Evolutionary conservation across 2,888 invertebrate species (phyloP).

Genomic region (Melipona beecheii): DNA sequence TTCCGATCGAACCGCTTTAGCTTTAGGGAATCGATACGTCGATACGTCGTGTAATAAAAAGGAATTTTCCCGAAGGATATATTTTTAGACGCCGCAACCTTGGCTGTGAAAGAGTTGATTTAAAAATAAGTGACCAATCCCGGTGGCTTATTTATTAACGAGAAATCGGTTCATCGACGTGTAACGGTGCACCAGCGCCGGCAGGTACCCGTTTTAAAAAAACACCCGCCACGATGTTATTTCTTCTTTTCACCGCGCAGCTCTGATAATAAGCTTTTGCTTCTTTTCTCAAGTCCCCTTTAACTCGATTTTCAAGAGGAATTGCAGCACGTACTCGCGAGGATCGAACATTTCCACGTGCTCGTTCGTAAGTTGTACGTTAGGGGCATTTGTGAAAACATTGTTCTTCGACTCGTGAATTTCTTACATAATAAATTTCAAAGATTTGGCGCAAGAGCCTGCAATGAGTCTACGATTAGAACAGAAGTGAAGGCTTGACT

Average conservation of each 20-base stretch:
- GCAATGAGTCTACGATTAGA: too few relatives aligned
- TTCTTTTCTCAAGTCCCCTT: neutral
- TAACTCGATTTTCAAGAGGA: neutral
- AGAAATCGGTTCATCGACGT: slow-evolving; percentile 32
- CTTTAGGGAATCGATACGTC: slow-evolving; percentile 29
- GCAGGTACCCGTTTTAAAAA: slow-evolving; percentile 18
- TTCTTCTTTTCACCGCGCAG: neutral
- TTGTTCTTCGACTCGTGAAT: too few relatives aligned
- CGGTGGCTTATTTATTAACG: slow-evolving; percentile 50
- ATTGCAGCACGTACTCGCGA: too few relatives aligned
- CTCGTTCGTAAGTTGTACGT: too few relatives aligned
- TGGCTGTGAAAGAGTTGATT: slow-evolving; percentile 52
- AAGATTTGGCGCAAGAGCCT: too few relatives aligned
- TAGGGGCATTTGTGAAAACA: too few relatives aligned
- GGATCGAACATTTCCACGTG: too few relatives aligned
- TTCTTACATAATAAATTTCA: too few relatives aligned
- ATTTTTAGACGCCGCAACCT: slow-evolving; percentile 60
- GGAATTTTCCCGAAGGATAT: slow-evolving; percentile 56
- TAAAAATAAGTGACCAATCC: slow-evolving; percentile 58
- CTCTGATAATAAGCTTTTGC: neutral
- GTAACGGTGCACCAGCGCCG: slow-evolving; percentile 15
- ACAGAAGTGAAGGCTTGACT: too few relatives aligned
- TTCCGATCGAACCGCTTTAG: slow-evolving; percentile 44
- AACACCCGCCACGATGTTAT: neutral
- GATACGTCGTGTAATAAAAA: slow-evolving; percentile 34